Percentiles rank a stretch among this genome's conserved stretches.
Conservation (phyloP, 2,797 vertebrate species). For the Tapera naevia region DNA sequence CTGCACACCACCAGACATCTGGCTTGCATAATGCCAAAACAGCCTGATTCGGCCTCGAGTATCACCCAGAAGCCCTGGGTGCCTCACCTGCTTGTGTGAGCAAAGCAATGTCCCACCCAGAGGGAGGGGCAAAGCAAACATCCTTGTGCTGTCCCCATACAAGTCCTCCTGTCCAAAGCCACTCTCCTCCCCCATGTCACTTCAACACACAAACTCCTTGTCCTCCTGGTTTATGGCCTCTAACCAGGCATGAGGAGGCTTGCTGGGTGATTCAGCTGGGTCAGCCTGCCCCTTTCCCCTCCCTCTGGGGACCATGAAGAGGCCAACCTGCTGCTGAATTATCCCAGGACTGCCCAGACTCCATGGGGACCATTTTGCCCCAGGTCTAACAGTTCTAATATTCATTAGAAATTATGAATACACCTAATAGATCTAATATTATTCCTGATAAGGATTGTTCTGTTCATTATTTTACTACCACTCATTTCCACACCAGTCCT, state of each 20-base stretch:
- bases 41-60: neutral
- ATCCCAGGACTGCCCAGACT: neutral
- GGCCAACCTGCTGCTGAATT: neutral
- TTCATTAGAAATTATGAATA: neutral
- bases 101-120: neutral
- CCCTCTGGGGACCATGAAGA: neutral
- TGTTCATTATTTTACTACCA: neutral
- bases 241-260: neutral
- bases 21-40: neutral
- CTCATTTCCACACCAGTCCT: neutral
- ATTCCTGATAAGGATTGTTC: neutral
- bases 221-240: neutral
- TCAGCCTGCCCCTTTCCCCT: neutral
- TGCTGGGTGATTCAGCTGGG: neutral
- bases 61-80: fast-evolving
- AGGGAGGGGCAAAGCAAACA: neutral
- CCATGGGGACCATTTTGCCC: fast-evolving
- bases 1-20: neutral
- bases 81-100: neutral
- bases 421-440: neutral
- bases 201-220: neutral
- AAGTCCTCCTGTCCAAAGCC: neutral
- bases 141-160: neutral
- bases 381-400: neutral
- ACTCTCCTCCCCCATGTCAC: no score